These are phyloP conservation scores for Dascyllus trimaculatus DNA, from an alignment of 2,113 vertebrate species.

Conservation along the genomic window DNA sequence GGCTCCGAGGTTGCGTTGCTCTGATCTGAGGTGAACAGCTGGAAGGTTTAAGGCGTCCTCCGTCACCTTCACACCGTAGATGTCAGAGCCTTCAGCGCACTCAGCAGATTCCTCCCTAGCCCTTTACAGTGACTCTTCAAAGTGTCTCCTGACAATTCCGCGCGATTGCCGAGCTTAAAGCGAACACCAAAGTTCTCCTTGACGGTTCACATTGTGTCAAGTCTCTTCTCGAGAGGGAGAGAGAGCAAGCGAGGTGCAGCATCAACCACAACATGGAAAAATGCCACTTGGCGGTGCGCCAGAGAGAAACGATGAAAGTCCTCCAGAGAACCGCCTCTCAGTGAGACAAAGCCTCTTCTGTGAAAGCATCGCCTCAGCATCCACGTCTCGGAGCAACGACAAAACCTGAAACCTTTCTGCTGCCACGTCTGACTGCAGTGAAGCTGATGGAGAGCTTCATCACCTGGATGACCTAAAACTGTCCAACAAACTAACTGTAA, in stretches of 20 bases:
- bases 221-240: not conserved
- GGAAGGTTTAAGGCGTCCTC: conserved; percentile 20
- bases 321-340: not conserved
- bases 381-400: not conserved
- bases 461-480: not conserved
- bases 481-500: not conserved
- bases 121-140: conserved; percentile 27
- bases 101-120: conserved; percentile 16
- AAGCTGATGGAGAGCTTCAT: not conserved
- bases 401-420: too few relatives aligned
- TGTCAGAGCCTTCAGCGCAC: conserved; percentile 18
- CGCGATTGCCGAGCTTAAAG: conserved; percentile 26
- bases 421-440: not conserved
- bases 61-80: not conserved
- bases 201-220: conserved; percentile 20
- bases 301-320: not conserved
- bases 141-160: conserved; percentile 46
- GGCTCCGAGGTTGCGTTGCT: not conserved
- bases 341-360: not conserved
- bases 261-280: conserved; percentile 5
- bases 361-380: not conserved
- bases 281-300: not conserved
- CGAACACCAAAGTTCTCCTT: conserved; percentile 17
- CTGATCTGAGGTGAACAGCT: conserved; percentile 16
- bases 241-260: conserved; percentile 15